Base-by-base conservation (phyloP, 2,888 invertebrate genomes). In the Sceliomorpha sp. region DNA sequence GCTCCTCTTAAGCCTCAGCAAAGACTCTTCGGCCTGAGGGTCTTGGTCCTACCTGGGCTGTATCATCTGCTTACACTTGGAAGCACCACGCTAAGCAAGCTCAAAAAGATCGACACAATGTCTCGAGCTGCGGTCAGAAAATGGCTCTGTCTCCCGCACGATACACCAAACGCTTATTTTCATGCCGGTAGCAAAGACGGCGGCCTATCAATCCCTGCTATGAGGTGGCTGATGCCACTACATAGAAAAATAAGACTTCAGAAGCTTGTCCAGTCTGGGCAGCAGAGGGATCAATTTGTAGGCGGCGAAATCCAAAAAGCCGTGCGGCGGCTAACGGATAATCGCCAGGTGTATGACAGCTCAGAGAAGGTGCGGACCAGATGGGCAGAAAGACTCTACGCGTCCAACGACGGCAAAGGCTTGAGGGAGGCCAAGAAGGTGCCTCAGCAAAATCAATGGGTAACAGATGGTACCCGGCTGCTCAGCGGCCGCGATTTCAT, bases 401-500 rank as follows among this genome's bases (percentile, higher is more conserved):
- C n/a, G n/a, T n/a, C n/a, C n/a, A n/a, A 48, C 17, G 60, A 60
- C 7, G 60, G 42, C 7, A 8, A 7, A 4, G 39, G 5, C 5
- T 45, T 36, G 3, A 47, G n/a, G 39, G 32, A 36, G 7, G 42
- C 20, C 12, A 2, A 0, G 1, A 15, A 4, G 2, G 29, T 20
- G 5, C 36, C 8, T 9, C 31, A 39, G 0, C 66, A 64, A 7
- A 45, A 74, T 1, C 13, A 40, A 10, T 76, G 77, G 73, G 55
- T 77, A 1, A 9, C 10, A 0, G 39, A 70, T 1, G 73, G 73
- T 20, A 20, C 20, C 20, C 5, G 5, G 3, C 70, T 75, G 34
- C 69, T 85, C 0, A 58, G 76, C 0, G 83, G 83, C 1, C 70
- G 77, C 7, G 86, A 85, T 51, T 87, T 56, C 62, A 64, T 84